These are phyloP conservation scores for Ophioninae sp. DNA, from an alignment of 2,888 invertebrate species.

Conservation along the genomic window DNA sequence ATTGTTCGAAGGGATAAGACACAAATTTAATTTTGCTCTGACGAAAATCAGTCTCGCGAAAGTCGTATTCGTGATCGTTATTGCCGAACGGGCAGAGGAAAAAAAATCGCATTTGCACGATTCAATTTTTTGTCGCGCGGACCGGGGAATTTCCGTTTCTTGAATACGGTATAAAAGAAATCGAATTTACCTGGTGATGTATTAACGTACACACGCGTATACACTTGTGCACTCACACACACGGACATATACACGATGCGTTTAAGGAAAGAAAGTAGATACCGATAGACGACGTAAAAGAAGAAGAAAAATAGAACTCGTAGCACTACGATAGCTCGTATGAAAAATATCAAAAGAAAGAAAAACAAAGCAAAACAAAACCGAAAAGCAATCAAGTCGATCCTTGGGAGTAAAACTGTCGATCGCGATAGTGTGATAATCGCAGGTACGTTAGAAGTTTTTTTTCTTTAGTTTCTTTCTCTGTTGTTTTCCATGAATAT, in stretches of 20 bases:
- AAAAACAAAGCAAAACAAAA: conserved; percentile 33
- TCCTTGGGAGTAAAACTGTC: conserved; percentile 55
- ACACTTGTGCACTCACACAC: neutral
- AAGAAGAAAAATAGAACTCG: conserved; percentile 11
- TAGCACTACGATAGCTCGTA: conserved; percentile 44
- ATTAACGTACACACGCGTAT: neutral
- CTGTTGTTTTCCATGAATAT: neutral
- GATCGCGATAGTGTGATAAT: conserved; percentile 70
- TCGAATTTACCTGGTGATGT: conserved; percentile 8
- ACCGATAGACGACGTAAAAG: conserved; percentile 27
- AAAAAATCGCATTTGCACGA: neutral
- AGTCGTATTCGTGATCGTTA: neutral
- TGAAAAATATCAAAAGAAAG: conserved; percentile 53
- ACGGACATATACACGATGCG: neutral
- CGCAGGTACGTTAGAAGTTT: conserved; percentile 66
- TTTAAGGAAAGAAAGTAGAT: neutral
- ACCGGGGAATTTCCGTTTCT: neutral
- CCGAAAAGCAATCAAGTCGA: conserved; percentile 70
- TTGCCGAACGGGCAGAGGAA: neutral
- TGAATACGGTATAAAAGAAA: neutral
- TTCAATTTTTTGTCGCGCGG: neutral
- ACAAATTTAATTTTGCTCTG: neutral
- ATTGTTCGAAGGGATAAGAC: neutral
- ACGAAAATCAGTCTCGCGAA: neutral
- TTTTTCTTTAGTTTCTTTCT: neutral